phyloP scores from a whole-genome alignment of 1,140 invertebrate genomes.

The Anadara kagoshimensis region DNA sequence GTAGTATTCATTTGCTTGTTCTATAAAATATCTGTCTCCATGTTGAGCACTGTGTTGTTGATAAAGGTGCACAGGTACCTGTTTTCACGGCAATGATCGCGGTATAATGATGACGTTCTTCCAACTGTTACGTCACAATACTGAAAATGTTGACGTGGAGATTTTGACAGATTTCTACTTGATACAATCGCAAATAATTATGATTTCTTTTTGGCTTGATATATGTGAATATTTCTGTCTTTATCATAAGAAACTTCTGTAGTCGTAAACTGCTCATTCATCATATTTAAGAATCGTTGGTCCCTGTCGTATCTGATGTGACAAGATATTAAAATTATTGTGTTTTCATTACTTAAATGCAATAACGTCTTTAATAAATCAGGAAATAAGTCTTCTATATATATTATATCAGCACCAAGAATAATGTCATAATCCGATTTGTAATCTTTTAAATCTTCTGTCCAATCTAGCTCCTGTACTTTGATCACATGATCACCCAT shows the following conservation, averaged over 20 bases:
- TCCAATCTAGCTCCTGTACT: conserved; percentile 65
- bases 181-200: too few relatives aligned
- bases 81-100: too few relatives aligned
- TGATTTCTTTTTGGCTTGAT: too few relatives aligned
- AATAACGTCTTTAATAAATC: conserved; percentile 63
- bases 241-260: conserved; percentile 56
- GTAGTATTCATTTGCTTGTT: too few relatives aligned
- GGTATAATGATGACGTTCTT: too few relatives aligned
- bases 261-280: conserved; percentile 58
- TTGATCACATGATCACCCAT: conserved; percentile 21
- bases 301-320: conserved; percentile 70
- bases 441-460: conserved; percentile 46
- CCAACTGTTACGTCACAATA: too few relatives aligned
- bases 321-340: conserved; percentile 64
- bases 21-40: too few relatives aligned
- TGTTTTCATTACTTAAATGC: conserved; percentile 53
- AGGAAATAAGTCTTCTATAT: conserved; percentile 69
- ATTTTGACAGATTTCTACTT: too few relatives aligned
- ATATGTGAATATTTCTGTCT: conserved; percentile 62
- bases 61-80: too few relatives aligned
- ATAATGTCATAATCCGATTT: conserved; percentile 62
- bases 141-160: too few relatives aligned
- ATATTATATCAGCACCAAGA: conserved; percentile 72
- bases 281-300: conserved; percentile 56
- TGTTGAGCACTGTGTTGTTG: too few relatives aligned